Base-by-base conservation (phyloP, 1,140 invertebrate genomes). In the Trissolcus basalis region DNA sequence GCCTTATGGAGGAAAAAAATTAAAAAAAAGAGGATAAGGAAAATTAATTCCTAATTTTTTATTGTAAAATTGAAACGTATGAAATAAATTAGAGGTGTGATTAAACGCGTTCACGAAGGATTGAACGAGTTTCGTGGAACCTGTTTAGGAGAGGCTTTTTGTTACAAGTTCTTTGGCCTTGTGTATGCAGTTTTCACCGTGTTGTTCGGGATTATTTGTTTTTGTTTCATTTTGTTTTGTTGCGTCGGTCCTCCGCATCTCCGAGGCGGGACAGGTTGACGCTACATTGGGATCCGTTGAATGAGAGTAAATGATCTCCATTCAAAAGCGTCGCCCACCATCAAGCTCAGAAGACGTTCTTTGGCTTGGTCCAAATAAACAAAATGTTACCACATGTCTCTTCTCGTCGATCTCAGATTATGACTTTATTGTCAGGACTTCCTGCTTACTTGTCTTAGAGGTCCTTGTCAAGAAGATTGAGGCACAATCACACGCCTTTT, bases 291-390 rank as follows among this genome's bases (percentile, higher is more conserved):
- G 79, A 71, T 74, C 77, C 55, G 56, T 44, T 85, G 84, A 86
- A 86, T 86, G 79, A 82, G 75, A 86, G 83, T 83, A 85, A 86
- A 86, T 84, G 85, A 86, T 83, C 81, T 79, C 81, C 80, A 86
- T 86, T 86, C 84, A 86, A 74, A 76, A 79, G 77, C 79, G 80
- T 85, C 84, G 83, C 79, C 82, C 82, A 85, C 72, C 13, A 59
- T 13, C 53, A 49, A 72, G 69, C 77, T 80, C 77, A 82, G 81
- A 80, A 79, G 74, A 71, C 55, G 5, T 72, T 77, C 63, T 68
- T 77, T 67, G 72, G 63, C 53, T 77, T 53, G 68, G 70, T 72
- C 60, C 27, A 67, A 47, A 68, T 71, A 65, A 76, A 65, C 48
- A 60, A 65, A 78, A 74, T 82, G 70, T 81, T 78, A 75, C 71